phyloP scores from a whole-genome alignment of 2,113 vertebrate species.

The Epinephelus lanceolatus region DNA sequence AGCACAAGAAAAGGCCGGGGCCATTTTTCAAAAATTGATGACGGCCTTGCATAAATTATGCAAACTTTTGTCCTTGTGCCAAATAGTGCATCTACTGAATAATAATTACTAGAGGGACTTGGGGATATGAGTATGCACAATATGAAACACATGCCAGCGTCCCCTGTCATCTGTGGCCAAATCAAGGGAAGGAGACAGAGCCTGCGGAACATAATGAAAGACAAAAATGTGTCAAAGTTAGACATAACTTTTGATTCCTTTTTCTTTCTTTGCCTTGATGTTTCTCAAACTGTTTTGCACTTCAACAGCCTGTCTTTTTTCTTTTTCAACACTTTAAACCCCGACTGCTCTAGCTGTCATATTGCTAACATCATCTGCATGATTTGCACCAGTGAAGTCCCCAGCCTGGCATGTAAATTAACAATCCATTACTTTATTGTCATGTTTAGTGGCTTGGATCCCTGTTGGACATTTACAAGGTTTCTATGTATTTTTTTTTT shows the following conservation, averaged over 20 bases:
- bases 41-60: constrained; percentile 90
- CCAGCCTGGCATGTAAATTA: constrained; percentile 49
- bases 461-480: constrained; percentile 60
- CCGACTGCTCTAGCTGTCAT: background rate
- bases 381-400: constrained; percentile 31
- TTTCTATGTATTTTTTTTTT: constrained; percentile 32
- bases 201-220: constrained; percentile 18
- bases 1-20: constrained; percentile 81
- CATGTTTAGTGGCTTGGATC: constrained; percentile 50
- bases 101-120: constrained; percentile 81
- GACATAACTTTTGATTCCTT: background rate
- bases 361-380: constrained; percentile 29
- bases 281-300: background rate
- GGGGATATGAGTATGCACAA: constrained; percentile 70
- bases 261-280: background rate
- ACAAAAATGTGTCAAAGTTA: constrained; percentile 3
- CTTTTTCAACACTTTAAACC: constrained; percentile 3
- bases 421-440: constrained; percentile 62
- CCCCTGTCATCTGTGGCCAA: constrained; percentile 41
- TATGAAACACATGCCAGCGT: constrained; percentile 69
- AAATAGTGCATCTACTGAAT: constrained; percentile 85
- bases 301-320: background rate
- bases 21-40: constrained; percentile 85
- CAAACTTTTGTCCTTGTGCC: constrained; percentile 88
- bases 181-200: constrained; percentile 36